phyloP scores from a whole-genome alignment of 2,113 vertebrate genomes.

The Nicator chloris region DNA sequence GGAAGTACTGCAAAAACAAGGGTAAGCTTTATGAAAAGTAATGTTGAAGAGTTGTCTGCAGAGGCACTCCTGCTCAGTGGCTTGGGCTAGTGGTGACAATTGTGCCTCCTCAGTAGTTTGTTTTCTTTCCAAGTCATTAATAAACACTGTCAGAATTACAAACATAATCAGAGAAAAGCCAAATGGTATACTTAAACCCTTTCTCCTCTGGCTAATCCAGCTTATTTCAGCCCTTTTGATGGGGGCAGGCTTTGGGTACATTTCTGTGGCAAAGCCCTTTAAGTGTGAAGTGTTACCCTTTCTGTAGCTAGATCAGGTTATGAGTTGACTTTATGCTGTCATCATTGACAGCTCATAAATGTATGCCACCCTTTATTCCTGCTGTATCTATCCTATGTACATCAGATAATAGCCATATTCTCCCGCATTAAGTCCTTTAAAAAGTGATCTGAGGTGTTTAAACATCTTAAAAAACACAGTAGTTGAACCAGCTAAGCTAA shows the following conservation, averaged over 20 bases:
- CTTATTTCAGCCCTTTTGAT: neutral
- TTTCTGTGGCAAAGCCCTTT: neutral
- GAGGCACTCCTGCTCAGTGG: neutral
- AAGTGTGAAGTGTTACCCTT: neutral
- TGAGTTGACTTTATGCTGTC: neutral
- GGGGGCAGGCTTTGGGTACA: neutral
- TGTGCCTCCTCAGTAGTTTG: neutral
- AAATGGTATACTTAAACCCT: neutral
- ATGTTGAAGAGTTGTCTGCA: neutral
- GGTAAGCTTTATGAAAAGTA: slow-evolving; percentile 62
- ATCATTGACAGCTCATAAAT: neutral
- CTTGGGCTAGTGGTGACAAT: neutral
- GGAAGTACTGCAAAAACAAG: slow-evolving; percentile 75
- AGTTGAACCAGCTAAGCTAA: neutral
- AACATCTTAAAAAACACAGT: neutral
- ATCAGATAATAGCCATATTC: neutral
- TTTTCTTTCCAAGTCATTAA: neutral
- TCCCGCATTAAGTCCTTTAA: neutral
- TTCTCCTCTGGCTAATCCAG: neutral
- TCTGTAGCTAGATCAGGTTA: neutral
- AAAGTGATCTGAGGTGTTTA: neutral
- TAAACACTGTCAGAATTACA: neutral
- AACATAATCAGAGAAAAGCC: neutral
- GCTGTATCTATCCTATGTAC: neutral
- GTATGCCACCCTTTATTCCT: neutral